Base-by-base conservation (phyloP, 2,113 vertebrate species). In the Australoheros scitulus region DNA sequence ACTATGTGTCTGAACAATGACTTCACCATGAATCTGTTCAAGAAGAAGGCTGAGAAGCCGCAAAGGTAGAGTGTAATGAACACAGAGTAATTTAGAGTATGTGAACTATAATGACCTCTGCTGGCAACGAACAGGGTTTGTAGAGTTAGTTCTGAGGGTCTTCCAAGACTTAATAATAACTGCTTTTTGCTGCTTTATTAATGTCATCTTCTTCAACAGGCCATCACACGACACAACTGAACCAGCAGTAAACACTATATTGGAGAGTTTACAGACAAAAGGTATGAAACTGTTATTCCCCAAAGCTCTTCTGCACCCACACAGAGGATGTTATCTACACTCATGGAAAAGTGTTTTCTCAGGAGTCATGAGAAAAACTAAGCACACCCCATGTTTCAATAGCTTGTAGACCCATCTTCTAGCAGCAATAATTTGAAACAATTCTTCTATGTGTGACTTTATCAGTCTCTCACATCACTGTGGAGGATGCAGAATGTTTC, bases 1-100 rank as follows among this genome's bases (percentile, higher is more conserved):
- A 97, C 96, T 5, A 77, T 96, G 92, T 97, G 94, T 91, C 93
- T 98, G 90, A 97, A 97, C 90, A 97, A 97, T 50, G 97, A 99
- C 86, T 97, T 98, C 65, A 98, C 98, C 0, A 94, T 98, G 92
- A 96, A 96, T 6, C 95, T 98, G 26, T 85, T 96, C 2, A 89
- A 57, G 52, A 97, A 96, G 91, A 94, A 93, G 3, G 75, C 76
- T 65, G 91, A 81, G 15, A 92, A 83, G 85, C 60, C 84, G 60
- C 79, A 84, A 92, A 95, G 93, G 96, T 96, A 92, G 32, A 75
- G 5, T 9, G 8, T 38, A 20, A 41, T 65, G 55, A 68, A 11
- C 10, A 0, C 36, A 36, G 5, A 1, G 11, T 18, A 6, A 52
- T 61, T 3, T 29, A 1, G 6, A 36, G 24, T 36, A 5, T 18